Base-by-base conservation (phyloP, 1,140 invertebrate species). In the Battus philenor region DNA sequence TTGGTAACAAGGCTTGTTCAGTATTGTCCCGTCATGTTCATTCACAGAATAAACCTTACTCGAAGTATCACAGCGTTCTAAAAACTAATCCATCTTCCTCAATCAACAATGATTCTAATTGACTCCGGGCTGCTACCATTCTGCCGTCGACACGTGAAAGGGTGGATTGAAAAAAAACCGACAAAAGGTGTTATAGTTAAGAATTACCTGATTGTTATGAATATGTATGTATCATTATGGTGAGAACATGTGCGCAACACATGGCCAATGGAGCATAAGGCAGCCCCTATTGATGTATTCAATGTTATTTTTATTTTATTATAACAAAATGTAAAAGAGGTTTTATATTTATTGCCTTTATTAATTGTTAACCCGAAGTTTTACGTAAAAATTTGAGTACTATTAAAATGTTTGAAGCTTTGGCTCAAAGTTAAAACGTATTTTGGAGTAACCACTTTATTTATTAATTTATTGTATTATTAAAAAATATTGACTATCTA, bases 191-290 rank as follows among this genome's bases (percentile, higher is more conserved):
- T 57, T 64, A 58, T 62, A 55, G 56, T 53, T 60, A 58, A 62
- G 59, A 68, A 68, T 67, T 67, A 59, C 56, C 54, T 51, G 66
- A 64, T 67, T 72, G 54, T 64, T 71, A 71, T 66, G 60, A 68
- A 73, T 67, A 68, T 65, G 54, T 69, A 68, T 59, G 54, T 68
- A 66, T 68, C 44, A 68, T 68, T 69, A 71, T 61, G 54, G 51
- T 32, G 18, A 30, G n/a, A 68, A 52, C 71, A 79, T 79, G 57
- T 76, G 75, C 47, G 51, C 64, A 53, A 64, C 76, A 77, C 73
- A 80, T 80, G 76, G 65, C 45, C 71, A 46, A 69, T 73, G 68
- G 65, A 61, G 47, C 75, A 71, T 71, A 74, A 53, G 72, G 72
- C n/a, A n/a, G n/a, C 58, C 43, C 46, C 58, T 62, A 58, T 68